These are phyloP conservation scores for Scyliorhinus canicula DNA, from an alignment of 2,797 vertebrate genomes.

Conservation along the genomic window DNA sequence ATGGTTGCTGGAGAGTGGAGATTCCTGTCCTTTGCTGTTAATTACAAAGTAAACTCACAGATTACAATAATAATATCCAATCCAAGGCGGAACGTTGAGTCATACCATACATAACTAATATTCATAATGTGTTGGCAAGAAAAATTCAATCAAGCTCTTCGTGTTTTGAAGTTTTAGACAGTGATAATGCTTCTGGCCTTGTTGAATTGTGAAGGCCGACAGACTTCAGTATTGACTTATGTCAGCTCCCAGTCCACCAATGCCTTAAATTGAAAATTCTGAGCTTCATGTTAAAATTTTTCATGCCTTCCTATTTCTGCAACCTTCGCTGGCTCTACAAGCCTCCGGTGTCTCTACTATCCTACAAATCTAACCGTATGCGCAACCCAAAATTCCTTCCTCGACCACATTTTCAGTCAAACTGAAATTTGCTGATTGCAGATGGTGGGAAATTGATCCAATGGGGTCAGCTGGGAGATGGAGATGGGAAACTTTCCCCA, in stretches of 20 bases:
- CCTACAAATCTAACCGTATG: neutral
- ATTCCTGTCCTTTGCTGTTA: neutral
- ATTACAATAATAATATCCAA: neutral
- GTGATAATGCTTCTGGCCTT: neutral
- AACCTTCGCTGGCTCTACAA: neutral
- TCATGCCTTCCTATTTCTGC: neutral
- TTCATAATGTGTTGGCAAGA: neutral
- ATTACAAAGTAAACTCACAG: no score
- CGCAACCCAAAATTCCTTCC: neutral
- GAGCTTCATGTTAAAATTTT: neutral
- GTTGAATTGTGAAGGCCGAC: neutral
- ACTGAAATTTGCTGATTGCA: neutral
- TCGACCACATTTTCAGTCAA: no score
- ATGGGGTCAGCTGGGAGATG: neutral
- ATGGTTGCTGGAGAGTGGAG: neutral
- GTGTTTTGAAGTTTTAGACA: neutral
- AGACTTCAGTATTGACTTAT: no score
- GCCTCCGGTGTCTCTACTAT: neutral
- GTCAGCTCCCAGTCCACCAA: neutral
- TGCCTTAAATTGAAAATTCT: neutral
- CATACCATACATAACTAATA: neutral
- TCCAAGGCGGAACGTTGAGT: neutral
- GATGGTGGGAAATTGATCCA: neutral
- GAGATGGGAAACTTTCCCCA: neutral
- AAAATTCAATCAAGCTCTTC: neutral